Percentiles rank a stretch among this genome's conserved stretches.
Evolutionary conservation across 2,797 vertebrate genomes (phyloP).

Genomic region (Sebastes reedi): DNA sequence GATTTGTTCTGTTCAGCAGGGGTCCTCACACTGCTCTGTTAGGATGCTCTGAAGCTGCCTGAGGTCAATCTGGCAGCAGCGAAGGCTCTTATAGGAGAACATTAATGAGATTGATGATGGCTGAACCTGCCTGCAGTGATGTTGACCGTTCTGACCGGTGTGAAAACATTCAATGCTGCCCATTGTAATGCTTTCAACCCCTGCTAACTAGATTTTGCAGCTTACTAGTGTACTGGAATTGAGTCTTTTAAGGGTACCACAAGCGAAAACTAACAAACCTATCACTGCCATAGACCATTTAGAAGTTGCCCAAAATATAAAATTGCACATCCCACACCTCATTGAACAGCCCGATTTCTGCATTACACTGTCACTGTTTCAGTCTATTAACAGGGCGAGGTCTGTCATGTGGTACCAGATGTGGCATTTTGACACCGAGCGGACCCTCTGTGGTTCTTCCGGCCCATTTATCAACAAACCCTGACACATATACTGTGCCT

Average conservation of each 20-base stretch:
- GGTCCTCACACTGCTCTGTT: conserved; percentile 16
- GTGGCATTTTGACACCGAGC: conserved; percentile 30
- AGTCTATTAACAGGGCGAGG: neutral
- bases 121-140: conserved; percentile 3
- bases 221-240: neutral
- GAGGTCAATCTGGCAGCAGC: neutral
- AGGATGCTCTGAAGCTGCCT: conserved; percentile 6
- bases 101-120: conserved; percentile 18
- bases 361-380: neutral
- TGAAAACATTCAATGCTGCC: neutral
- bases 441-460: conserved; percentile 46
- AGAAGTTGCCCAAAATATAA: neutral
- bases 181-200: neutral
- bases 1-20: conserved; percentile 50
- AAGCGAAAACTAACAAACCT: neutral
- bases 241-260: no score
- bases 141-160: neutral
- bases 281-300: neutral
- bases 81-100: neutral
- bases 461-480: conserved; percentile 46
- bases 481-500: conserved; percentile 42
- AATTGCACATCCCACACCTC: neutral
- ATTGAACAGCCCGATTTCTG: neutral
- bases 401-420: conserved; percentile 43
- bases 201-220: neutral